Conservation (phyloP, 2,797 vertebrate species). For the Mormyrus hasselquistii region DNA sequence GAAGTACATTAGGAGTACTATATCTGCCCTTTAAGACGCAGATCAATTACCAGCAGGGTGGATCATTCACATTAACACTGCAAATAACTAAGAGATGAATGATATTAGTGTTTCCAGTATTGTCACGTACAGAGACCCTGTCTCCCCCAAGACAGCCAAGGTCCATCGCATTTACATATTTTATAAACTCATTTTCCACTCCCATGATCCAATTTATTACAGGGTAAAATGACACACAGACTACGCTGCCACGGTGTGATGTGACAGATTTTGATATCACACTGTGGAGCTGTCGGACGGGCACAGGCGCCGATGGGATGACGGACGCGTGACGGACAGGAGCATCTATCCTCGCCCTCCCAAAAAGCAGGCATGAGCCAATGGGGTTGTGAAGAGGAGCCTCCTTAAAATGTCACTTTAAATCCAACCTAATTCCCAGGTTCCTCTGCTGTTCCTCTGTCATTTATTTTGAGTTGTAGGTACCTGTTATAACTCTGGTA, state of each 20-base stretch:
- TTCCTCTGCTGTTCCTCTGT: background rate
- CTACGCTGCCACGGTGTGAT: background rate
- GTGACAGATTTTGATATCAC: slow-evolving; percentile 6
- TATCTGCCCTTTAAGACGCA: background rate
- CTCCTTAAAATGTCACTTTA: background rate
- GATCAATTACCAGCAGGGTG: background rate
- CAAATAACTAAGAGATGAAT: background rate
- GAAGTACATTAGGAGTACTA: background rate
- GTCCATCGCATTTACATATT: slow-evolving; percentile 36
- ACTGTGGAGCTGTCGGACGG: background rate
- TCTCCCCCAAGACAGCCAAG: background rate
- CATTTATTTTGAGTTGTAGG: background rate
- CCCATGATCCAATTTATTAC: slow-evolving; percentile 23
- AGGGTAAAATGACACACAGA: slow-evolving; percentile 23
- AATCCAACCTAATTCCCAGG: background rate
- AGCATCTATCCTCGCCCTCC: background rate
- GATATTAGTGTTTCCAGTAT: background rate
- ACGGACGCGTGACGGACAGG: background rate
- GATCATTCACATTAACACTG: background rate
- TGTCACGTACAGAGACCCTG: background rate
- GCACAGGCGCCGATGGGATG: background rate
- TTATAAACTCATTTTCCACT: slow-evolving; percentile 34
- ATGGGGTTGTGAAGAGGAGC: background rate
- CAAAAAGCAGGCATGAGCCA: background rate
- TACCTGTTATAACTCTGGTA: background rate